These are phyloP conservation scores for Eptatretus atami DNA, from an alignment of 2,797 vertebrate species.

Conservation along the genomic window DNA sequence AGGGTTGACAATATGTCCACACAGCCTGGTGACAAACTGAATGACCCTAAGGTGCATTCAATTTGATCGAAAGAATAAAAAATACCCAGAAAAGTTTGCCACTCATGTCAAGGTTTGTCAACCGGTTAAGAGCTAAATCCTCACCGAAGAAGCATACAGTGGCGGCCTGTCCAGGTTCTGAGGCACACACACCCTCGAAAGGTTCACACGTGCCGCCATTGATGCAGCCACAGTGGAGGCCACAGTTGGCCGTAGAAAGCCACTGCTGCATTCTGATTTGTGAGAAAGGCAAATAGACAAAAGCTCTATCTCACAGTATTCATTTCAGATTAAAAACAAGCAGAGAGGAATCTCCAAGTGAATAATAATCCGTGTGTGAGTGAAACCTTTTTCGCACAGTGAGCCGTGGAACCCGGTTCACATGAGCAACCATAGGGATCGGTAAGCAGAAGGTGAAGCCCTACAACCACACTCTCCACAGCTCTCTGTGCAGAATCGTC, in stretches of 20 bases:
- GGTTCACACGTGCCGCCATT: constrained; percentile 55
- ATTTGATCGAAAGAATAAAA: too few species aligned
- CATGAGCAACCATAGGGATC: constrained; percentile 82
- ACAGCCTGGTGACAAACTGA: too few species aligned
- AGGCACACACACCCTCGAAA: constrained; percentile 64
- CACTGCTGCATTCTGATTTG: constrained; percentile 26
- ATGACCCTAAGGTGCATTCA: too few species aligned
- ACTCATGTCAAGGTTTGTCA: too few species aligned
- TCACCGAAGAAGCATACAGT: constrained; percentile 74
- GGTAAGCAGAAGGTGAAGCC: constrained; percentile 63
- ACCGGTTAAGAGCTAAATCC: constrained; percentile 6
- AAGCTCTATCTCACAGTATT: not conserved
- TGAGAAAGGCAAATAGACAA: too few species aligned
- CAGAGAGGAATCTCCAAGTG: too few species aligned
- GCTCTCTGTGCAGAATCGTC: constrained; percentile 55
- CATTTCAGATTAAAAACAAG: not conserved
- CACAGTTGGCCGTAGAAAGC: constrained; percentile 55
- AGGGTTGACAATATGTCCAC: too few species aligned
- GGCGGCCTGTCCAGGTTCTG: constrained; percentile 43
- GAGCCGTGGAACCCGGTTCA: constrained; percentile 50
- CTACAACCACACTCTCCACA: constrained; percentile 30
- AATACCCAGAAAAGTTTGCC: too few species aligned
- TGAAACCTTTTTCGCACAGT: constrained; percentile 33
- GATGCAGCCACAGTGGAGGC: constrained; percentile 34
- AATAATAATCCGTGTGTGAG: constrained; percentile 6